Base-by-base conservation (phyloP, 2,888 invertebrate species). In the Pseudanteris insignis region DNA sequence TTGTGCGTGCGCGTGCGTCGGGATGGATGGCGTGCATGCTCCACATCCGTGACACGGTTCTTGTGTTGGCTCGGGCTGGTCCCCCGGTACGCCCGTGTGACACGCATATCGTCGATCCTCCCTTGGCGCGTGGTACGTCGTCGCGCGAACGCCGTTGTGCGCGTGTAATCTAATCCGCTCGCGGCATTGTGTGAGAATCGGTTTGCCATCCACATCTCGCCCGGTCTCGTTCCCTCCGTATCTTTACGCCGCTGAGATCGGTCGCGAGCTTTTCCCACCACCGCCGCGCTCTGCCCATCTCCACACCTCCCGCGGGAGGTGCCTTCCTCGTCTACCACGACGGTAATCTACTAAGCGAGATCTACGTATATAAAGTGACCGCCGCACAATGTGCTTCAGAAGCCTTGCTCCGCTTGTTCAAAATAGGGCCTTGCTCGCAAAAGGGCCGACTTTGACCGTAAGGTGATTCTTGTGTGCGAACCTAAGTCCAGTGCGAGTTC, bases 11-110 rank as follows among this genome's bases (percentile, higher is more conserved):
- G 37, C 28, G 40, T 33, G 48, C 34, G 54, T 37, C 63, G 57
- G 63, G 60, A 70, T 67, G 70, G 64, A 68, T 68, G 61, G 64
- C 67, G 69, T 70, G 72, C 71, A 68, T 78, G 79, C 74, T 79
- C 79, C 64, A 79, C 77, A 79, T 79, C 71, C 75, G 77, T 79
- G 79, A 79, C 79, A 79, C 76, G 72, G 75, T 79, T 79, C 77
- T 78, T 71, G 70, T 67, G 69, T 54, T 68, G 69, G 67, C 66
- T 65, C 68, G 70, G 65, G 68, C 63, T 65, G 50, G 46, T 43
- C 63, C 59, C 46, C 63, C 29, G 38, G 57, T 53, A 28, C 38
- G 50, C 54, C 12, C 40, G 55, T 50, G 54, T 61, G 58, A 61
- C 58, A 64, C 59, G 55, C 46, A 62, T 59, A 63, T 47, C 48